Conservation (phyloP, 2,888 invertebrate species). For the Brachyptera putata region DNA sequence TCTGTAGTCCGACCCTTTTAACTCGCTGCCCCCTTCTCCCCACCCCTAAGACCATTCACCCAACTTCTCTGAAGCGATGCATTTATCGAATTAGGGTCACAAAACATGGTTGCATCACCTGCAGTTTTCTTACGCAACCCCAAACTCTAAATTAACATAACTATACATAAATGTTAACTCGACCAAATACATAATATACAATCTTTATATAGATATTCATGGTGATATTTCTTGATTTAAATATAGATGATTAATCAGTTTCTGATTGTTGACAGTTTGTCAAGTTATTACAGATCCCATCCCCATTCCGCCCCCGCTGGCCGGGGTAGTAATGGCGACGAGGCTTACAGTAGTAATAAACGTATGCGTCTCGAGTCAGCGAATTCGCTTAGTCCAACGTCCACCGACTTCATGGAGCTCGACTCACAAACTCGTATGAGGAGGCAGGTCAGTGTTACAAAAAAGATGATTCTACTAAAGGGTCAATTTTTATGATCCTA, state of each 20-base stretch:
- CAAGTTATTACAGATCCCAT: conserved; percentile 24
- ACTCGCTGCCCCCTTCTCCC: too few relatives aligned
- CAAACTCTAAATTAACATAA: background rate
- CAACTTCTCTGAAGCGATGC: background rate
- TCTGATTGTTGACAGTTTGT: too few relatives aligned
- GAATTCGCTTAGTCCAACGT: conserved; percentile 1
- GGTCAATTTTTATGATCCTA: background rate
- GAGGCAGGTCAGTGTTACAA: conserved; percentile 32
- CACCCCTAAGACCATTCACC: too few relatives aligned
- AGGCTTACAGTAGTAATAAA: conserved; percentile 31
- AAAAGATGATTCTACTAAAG: background rate
- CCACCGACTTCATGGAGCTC: conserved; percentile 25
- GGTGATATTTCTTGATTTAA: background rate
- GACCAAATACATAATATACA: too few relatives aligned
- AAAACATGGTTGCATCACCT: background rate
- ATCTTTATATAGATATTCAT: too few relatives aligned
- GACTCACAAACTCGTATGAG: conserved; percentile 25
- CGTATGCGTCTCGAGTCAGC: conserved; percentile 32
- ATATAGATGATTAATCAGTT: background rate
- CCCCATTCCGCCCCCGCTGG: conserved; percentile 4
- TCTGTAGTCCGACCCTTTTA: too few relatives aligned
- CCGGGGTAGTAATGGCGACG: conserved; percentile 33
- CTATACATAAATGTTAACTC: too few relatives aligned
- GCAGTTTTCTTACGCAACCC: background rate
- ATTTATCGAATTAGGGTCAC: conserved; percentile 5